phyloP scores from a whole-genome alignment of 2,888 invertebrate species.

The Himalopsyche tibetana region DNA sequence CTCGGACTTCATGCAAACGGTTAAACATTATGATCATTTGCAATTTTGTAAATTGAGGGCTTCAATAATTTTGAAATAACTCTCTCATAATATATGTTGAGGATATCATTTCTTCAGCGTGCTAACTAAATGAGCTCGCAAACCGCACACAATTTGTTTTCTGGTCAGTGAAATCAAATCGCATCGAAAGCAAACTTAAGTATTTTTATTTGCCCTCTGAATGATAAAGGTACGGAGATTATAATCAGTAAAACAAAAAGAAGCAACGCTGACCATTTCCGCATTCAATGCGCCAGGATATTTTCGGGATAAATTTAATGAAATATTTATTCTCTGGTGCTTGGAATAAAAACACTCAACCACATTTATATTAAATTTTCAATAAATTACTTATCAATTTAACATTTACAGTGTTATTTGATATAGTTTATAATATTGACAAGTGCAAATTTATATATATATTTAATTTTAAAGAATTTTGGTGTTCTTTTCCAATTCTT shows the following conservation, averaged over 20 bases:
- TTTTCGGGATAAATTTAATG: neutral
- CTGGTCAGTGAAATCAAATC: conserved; percentile 55
- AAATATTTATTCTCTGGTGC: neutral
- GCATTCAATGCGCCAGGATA: conserved; percentile 20
- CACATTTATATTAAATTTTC: too few relatives aligned
- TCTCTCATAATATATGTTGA: neutral
- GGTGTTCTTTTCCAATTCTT: too few relatives aligned
- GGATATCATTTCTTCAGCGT: conserved; percentile 22
- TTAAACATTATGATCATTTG: neutral
- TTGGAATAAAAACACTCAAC: neutral
- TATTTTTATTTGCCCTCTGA: conserved; percentile 6
- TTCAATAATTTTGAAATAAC: conserved; percentile 8
- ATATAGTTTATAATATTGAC: too few relatives aligned
- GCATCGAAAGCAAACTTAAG: conserved; percentile 51
- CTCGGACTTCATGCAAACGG: neutral
- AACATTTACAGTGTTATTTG: too few relatives aligned
- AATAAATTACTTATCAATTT: too few relatives aligned
- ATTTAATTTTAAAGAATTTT: too few relatives aligned
- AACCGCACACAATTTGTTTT: conserved; percentile 54
- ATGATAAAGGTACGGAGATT: conserved; percentile 40
- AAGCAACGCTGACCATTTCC: neutral
- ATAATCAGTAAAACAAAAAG: neutral
- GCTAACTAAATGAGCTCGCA: conserved; percentile 46
- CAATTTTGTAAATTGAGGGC: neutral
- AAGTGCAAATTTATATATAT: too few relatives aligned